phyloP scores from a whole-genome alignment of 2,797 vertebrate species.

The Lophius americanus region DNA sequence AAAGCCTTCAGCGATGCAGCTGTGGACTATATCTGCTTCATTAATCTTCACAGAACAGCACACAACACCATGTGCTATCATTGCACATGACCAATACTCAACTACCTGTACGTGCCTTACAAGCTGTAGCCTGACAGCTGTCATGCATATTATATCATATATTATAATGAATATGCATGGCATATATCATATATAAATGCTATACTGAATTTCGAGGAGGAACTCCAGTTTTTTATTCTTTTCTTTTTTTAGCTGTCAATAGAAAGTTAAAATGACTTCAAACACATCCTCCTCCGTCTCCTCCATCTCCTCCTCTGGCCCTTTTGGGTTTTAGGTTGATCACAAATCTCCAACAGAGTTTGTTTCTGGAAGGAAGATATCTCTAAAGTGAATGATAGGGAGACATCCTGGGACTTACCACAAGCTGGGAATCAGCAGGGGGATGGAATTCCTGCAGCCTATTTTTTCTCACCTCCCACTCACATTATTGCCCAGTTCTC shows the following conservation, averaged over 20 bases:
- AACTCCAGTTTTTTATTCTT: not conserved
- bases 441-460: slow-evolving; percentile 22
- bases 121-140: slow-evolving; percentile 26
- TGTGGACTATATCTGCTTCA: slow-evolving; percentile 49
- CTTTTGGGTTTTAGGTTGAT: slow-evolving; percentile 37
- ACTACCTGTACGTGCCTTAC: slow-evolving; percentile 10
- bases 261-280: slow-evolving; percentile 62
- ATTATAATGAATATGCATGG: not conserved
- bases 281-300: slow-evolving; percentile 31
- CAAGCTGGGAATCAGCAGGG: slow-evolving; percentile 37
- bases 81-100: slow-evolving; percentile 26
- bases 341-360: slow-evolving; percentile 53
- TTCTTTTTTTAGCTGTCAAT: slow-evolving; percentile 27
- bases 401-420: slow-evolving; percentile 40
- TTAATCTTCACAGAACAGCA: slow-evolving; percentile 57
- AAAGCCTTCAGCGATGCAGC: slow-evolving; percentile 56
- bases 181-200: slow-evolving; percentile 23
- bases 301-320: slow-evolving; percentile 27
- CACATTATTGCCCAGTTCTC: slow-evolving; percentile 55
- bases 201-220: slow-evolving; percentile 50
- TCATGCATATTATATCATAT: slow-evolving; percentile 57
- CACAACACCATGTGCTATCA: slow-evolving; percentile 32
- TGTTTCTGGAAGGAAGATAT: slow-evolving; percentile 58
- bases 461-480: slow-evolving; percentile 60
- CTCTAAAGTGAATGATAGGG: slow-evolving; percentile 38